Percentiles rank a stretch among this genome's conserved stretches.
Conservation (phyloP, 2,888 invertebrate species). For the Rotaria socialis region DNA sequence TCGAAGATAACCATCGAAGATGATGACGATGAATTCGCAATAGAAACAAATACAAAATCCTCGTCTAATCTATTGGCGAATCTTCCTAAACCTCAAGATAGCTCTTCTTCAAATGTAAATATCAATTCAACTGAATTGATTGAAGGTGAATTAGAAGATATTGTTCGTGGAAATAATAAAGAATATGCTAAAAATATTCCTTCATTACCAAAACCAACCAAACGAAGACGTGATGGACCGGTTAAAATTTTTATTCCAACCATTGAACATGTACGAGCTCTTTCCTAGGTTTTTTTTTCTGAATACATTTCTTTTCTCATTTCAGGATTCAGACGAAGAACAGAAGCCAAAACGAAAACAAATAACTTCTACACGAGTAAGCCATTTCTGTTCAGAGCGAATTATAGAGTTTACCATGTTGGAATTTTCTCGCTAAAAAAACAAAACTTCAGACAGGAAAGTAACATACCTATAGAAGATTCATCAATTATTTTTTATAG, state of each 20-base stretch:
- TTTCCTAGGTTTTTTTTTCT: neutral
- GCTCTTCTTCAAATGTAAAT: neutral
- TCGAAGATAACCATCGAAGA: neutral
- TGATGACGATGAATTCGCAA: neutral
- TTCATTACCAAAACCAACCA: neutral
- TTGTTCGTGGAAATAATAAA: conserved; percentile 16
- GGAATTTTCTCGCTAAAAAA: too few relatives aligned
- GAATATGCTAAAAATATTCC: conserved; percentile 20
- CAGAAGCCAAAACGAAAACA: neutral
- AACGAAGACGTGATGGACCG: conserved; percentile 34
- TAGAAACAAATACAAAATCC: neutral
- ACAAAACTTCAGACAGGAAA: too few relatives aligned
- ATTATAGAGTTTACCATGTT: too few relatives aligned
- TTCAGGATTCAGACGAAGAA: conserved; percentile 3
- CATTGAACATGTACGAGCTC: neutral
- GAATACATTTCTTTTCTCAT: neutral
- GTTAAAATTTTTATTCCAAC: conserved; percentile 13
- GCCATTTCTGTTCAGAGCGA: too few relatives aligned
- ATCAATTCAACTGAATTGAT: neutral
- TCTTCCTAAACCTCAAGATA: neutral
- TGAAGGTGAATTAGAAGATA: conserved; percentile 23
- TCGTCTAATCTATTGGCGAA: neutral
- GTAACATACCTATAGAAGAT: too few relatives aligned
- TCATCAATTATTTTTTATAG: neutral
- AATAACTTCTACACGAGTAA: neutral